Evolutionary conservation across 2,888 invertebrate genomes (phyloP), one percentile per base, ranked within the genome.

Genomic region (Dusona sp.): DNA sequence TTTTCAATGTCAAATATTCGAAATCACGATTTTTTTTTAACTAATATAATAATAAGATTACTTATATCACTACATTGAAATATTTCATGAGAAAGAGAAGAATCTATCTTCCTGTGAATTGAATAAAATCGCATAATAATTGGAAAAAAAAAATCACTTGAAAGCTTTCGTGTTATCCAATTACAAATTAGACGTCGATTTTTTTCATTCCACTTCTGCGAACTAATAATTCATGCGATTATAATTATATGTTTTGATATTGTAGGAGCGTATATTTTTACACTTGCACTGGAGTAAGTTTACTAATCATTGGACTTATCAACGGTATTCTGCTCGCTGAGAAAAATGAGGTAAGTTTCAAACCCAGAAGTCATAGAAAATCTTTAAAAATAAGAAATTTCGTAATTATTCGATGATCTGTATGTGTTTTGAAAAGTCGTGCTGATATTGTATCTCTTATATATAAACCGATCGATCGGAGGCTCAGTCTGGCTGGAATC

Each of bases 311-410:
- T 51, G 89, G 90, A 6, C 73, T 92, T 22, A 90, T 95, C 75
- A 94, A 94, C 73, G 91, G 93, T n/a, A 90, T 95, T 54, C 91
- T 95, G n/a, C 85, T 94, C 22, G 93, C 94, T 3, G 95, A 95
- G 86, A 93, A 93, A 85, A 94, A 93, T 89, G 92, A 92, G 92
- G 95, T 95, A 89, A 91, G 92, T 57, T 45, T 36, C 1, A 0
- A 16, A 54, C 1, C 19, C n/a, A 16, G 9, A 45, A 16, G 54
- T 29, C 3, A 16, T 7, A 48, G 7, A 25, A 29, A 29, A 16
- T 48, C 16, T 1, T 16, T n/a, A 6, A 65, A 45, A 29, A 42
- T 57, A 9, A 33, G 25, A 33, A 54, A 42, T 29, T 19, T n/a
- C 4, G 0, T 13, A 29, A 11, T 72, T 83, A 11, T 0, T 19